Base-by-base conservation (phyloP, 2,888 invertebrate species). In the Eupithecia subumbrata region DNA sequence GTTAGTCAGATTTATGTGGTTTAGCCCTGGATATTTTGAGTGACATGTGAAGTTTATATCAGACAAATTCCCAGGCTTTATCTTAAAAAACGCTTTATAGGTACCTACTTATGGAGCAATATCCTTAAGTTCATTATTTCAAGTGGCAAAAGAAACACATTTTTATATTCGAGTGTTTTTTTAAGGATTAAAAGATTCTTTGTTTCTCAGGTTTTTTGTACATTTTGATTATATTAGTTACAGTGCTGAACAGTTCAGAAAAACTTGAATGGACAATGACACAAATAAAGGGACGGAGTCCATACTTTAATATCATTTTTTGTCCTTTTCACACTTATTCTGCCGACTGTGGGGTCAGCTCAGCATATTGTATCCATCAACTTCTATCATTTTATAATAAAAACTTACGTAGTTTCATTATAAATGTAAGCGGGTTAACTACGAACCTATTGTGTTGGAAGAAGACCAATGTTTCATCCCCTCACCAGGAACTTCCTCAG, bases 191-290 rank as follows among this genome's bases (percentile, higher is more conserved):
- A 1, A 8, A 25, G 25, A 45, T 43, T 68, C 67, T 43, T 68
- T 68, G 22, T 43, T 45, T 22, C 4, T 12, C 25, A 8, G 43
- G 25, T 25, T 68, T 67, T 45, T 68, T 68, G 8, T 25, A 25
- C 25, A 25, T 68, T 43, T 25, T 68, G 37, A 43, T 68, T 68
- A 43, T 22, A 43, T 43, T 69, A 30, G 52, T 69, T 48, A 48
- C 48, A 69, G 48, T 22, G 45, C 52, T 69, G 48, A 69, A 69
- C 45, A 69, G 12, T 48, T 48, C 22, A 30, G 16, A 69, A 45
- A 69, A 69, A 67, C 37, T 22, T 34, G 5, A 67, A 14, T 40
- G 12, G 43, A 56, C 5, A 11, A 0, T 56, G 11, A 22, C 52
- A 52, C 52, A 22, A 18, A 52, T n/a, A 4, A n/a, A 52, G n/a